Percentiles rank a stretch among this genome's conserved stretches.
phyloP scores from a whole-genome alignment of 2,797 vertebrate species.

The Acipenser oxyrinchus region DNA sequence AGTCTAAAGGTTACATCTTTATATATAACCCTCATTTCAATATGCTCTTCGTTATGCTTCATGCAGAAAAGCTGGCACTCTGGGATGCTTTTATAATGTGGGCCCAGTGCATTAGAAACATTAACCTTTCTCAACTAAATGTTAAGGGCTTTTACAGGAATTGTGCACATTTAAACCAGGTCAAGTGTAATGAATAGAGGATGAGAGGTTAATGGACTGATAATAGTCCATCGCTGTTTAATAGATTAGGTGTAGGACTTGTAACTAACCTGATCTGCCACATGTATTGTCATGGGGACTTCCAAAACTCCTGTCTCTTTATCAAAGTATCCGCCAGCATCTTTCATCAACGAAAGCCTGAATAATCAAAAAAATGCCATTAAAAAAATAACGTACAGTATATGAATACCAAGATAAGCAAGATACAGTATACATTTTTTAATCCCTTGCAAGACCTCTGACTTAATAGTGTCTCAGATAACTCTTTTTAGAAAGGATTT shows the following conservation, averaged over 20 bases:
- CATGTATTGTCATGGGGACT: conserved; percentile 63
- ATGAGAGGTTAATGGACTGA: background rate
- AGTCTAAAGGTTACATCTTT: conserved; percentile 28
- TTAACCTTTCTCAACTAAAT: conserved; percentile 23
- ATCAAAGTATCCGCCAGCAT: conserved; percentile 70
- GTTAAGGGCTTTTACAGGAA: conserved; percentile 2
- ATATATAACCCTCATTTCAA: conserved; percentile 37
- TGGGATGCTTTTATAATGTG: conserved; percentile 48
- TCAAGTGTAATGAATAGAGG: background rate
- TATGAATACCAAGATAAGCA: background rate
- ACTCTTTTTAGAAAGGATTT: no score
- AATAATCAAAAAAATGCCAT: conserved; percentile 8
- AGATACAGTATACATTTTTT: no score
- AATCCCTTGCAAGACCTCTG: no score
- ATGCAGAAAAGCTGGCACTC: conserved; percentile 33
- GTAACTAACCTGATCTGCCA: conserved; percentile 72
- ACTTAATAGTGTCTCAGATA: no score
- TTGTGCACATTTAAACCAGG: background rate
- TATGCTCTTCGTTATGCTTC: conserved; percentile 37
- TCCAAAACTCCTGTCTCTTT: conserved; percentile 72
- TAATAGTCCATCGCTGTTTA: background rate
- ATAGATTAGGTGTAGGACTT: background rate
- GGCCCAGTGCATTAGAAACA: conserved; percentile 44
- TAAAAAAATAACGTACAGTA: background rate
- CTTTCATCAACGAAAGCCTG: conserved; percentile 60